Evolutionary conservation across 2,113 vertebrate species (phyloP), one percentile per base, ranked within the genome.

Genomic region (Prunella fulvescens): DNA sequence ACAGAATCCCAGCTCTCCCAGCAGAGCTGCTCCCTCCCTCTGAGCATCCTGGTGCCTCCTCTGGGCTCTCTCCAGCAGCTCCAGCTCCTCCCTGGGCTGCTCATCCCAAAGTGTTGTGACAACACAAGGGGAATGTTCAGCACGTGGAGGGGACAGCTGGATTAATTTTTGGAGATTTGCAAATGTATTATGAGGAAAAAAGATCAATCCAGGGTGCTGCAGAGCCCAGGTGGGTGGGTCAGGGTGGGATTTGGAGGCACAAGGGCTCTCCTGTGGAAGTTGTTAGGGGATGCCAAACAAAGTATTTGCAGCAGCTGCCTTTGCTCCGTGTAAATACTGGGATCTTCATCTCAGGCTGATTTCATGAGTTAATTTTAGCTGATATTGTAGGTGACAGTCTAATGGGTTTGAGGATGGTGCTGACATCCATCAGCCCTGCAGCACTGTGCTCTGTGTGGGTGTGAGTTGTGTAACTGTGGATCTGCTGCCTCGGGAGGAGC

Each of bases 381-480:
- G 53, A 4, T 64, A 53, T 84, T 92, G 86, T 79, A 79, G 81
- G 83, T 96, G 94, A 71, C 94, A 96, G 86, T 86, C 92, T 94
- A 91, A 93, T 93, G 86, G 82, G 45, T 93, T 81, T 73, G 91
- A 78, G 92, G 74, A 45, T 45, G 77, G 76, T 80, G 7, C 82
- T 80, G 74, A 14, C 11, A 19, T 7, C 19, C 66, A 72, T 85
- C 90, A 95, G 85, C 86, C 79, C 72, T 19, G 39, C 86, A 91
- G 92, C 13, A 35, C 42, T 78, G 78, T 40, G 20, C 78, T 86
- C 23, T 5, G 3, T 5, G 95, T 94, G 92, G 94, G 95, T 92
- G 96, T 73, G 1, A 74, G 42, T 93, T 89, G 53, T 64, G 51
- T 81, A 95, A 95, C 31, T 14, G 14, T 9, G 44, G 81, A n/a